Conservation (phyloP, 1,140 invertebrate species). For the Chelonus insularis region DNA sequence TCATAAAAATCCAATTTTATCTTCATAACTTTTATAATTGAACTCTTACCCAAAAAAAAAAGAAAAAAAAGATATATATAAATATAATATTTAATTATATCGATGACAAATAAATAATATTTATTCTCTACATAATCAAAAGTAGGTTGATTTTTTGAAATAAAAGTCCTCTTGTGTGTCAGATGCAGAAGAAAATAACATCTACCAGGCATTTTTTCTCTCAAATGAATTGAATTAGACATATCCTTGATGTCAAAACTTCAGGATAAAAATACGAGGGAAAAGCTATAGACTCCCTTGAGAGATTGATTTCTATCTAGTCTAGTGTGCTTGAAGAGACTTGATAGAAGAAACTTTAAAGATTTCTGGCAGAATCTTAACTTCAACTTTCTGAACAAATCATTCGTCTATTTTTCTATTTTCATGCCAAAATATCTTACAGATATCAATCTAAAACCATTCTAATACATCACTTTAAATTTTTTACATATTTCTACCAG, state of each 20-base stretch:
- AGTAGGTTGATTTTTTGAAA: neutral
- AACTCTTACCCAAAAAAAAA: too few relatives aligned
- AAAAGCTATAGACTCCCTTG: neutral
- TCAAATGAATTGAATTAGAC: neutral
- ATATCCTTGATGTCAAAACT: neutral
- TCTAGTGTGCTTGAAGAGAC: neutral
- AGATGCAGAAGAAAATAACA: neutral
- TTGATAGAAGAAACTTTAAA: slow-evolving; percentile 26
- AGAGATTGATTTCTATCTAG: slow-evolving; percentile 6
- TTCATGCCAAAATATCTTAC: too few relatives aligned
- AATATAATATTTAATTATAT: too few relatives aligned
- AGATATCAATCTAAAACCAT: too few relatives aligned
- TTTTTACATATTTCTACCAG: too few relatives aligned
- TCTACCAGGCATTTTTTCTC: neutral
- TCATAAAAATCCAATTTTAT: too few relatives aligned
- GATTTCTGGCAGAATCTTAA: slow-evolving; percentile 9
- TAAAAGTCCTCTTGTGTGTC: neutral
- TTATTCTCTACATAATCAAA: too few relatives aligned
- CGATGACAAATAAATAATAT: too few relatives aligned
- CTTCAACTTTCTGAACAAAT: slow-evolving; percentile 4
- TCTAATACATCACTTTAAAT: too few relatives aligned
- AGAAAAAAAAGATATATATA: too few relatives aligned
- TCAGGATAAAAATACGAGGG: neutral
- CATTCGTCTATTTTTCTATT: slow-evolving; percentile 1
- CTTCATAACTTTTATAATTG: too few relatives aligned